phyloP scores from a whole-genome alignment of 2,113 vertebrate genomes.

The Gymnarchus niloticus region DNA sequence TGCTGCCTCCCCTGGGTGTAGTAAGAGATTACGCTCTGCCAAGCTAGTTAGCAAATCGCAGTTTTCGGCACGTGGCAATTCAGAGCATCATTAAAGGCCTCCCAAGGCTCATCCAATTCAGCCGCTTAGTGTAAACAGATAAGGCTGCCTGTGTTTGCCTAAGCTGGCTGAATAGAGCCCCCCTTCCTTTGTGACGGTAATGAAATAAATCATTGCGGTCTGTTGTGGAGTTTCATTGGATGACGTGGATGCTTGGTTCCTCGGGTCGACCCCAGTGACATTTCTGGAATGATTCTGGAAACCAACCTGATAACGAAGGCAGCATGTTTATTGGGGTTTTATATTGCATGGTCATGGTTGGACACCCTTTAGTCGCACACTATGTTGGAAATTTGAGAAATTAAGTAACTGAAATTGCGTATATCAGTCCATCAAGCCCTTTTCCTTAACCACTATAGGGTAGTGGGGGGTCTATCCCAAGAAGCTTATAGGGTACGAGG shows the following conservation, averaged over 20 bases:
- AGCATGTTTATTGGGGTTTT: neutral
- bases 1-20: no score
- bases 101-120: conserved; percentile 2
- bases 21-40: neutral
- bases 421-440: neutral
- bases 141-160: neutral
- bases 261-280: neutral
- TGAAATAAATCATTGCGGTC: conserved; percentile 1
- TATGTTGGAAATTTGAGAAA: neutral
- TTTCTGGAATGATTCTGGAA: neutral
- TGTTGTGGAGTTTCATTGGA: neutral
- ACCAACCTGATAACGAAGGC: neutral
- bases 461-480: neutral
- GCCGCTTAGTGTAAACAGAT: neutral
- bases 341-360: neutral
- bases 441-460: neutral
- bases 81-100: neutral
- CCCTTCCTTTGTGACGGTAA: neutral
- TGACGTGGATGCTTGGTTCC: neutral
- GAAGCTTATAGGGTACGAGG: neutral
- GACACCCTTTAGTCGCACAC: neutral
- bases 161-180: neutral
- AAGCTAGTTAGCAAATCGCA: neutral
- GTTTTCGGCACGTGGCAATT: neutral
- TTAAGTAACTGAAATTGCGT: neutral